Evolutionary conservation across 2,113 vertebrate species (phyloP).

Genomic region (Cervus canadensis): DNA sequence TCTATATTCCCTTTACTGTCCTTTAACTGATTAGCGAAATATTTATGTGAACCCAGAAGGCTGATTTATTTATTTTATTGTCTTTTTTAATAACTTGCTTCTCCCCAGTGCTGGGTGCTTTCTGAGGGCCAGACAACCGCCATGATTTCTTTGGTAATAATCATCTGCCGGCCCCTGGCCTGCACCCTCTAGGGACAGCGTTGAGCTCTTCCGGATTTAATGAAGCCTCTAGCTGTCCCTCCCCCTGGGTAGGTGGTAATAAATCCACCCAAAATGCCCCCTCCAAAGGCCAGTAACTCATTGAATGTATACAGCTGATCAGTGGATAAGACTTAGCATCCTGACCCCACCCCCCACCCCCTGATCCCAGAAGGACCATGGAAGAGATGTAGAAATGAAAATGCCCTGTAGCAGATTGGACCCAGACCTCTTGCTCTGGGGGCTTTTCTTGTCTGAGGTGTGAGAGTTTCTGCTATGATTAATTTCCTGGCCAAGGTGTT

Average conservation of each 20-base stretch:
- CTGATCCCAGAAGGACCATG: neutral
- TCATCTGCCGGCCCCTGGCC: neutral
- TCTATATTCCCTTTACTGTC: slow-evolving; percentile 56
- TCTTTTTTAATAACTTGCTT: slow-evolving; percentile 61
- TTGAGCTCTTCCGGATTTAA: neutral
- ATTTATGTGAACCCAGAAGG: slow-evolving; percentile 60
- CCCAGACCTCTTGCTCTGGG: neutral
- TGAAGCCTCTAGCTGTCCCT: neutral
- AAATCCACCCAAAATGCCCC: neutral
- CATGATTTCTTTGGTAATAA: slow-evolving; percentile 52
- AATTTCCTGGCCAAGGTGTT: neutral
- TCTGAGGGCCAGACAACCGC: neutral
- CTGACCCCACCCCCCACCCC: neutral
- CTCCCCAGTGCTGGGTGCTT: slow-evolving; percentile 43
- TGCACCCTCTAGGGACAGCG: neutral
- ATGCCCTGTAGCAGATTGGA: neutral
- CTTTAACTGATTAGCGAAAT: slow-evolving; percentile 40
- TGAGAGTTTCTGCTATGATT: neutral
- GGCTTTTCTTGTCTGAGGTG: neutral
- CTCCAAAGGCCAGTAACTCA: neutral
- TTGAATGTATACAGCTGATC: neutral
- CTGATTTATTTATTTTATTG: slow-evolving; percentile 70
- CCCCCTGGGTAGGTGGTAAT: neutral
- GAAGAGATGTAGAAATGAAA: neutral
- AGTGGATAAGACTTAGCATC: neutral